A percentile compares a stretch with the other conserved stretches of the same genome.
These are phyloP conservation scores for Heliocidaris tuberculata DNA, from an alignment of 35 echinoderm and acorn worm species.

Conservation along the genomic window DNA sequence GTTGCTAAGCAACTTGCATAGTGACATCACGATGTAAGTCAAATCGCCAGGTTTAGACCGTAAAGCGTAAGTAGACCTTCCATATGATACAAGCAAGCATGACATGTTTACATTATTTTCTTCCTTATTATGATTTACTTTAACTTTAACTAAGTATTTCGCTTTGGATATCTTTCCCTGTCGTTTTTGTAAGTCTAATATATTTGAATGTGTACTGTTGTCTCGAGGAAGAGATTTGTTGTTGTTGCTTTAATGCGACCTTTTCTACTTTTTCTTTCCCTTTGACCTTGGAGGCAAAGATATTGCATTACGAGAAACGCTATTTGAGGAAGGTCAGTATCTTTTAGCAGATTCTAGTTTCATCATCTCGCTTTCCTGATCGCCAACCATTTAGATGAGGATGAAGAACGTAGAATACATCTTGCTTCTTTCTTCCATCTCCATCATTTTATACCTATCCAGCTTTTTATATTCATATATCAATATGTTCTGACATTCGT, in stretches of 20 bases:
- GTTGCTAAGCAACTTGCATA: too few relatives aligned
- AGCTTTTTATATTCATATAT: not conserved
- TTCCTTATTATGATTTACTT: not conserved
- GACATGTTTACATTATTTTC: not conserved
- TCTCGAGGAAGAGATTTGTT: not conserved
- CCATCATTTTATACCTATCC: not conserved
- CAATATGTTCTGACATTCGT: not conserved
- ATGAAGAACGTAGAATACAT: not conserved
- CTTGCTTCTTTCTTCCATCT: not conserved
- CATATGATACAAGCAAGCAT: not conserved
- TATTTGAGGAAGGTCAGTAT: not conserved
- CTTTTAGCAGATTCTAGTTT: not conserved
- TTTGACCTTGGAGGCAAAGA: not conserved
- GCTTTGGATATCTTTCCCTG: not conserved
- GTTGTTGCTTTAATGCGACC: not conserved
- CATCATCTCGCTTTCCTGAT: not conserved
- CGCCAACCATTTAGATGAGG: conserved; percentile 1
- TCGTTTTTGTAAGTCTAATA: not conserved
- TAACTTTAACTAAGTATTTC: not conserved
- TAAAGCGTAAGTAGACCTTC: too few relatives aligned
- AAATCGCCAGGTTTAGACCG: too few relatives aligned
- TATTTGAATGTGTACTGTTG: not conserved
- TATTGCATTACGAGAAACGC: not conserved
- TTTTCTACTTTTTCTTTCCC: not conserved
- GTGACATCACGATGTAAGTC: too few relatives aligned